Evolutionary conservation across 30 jellyfish, hydroid and myxozoan species (phyloP).

Genomic region (Clytia hemisphaerica): DNA sequence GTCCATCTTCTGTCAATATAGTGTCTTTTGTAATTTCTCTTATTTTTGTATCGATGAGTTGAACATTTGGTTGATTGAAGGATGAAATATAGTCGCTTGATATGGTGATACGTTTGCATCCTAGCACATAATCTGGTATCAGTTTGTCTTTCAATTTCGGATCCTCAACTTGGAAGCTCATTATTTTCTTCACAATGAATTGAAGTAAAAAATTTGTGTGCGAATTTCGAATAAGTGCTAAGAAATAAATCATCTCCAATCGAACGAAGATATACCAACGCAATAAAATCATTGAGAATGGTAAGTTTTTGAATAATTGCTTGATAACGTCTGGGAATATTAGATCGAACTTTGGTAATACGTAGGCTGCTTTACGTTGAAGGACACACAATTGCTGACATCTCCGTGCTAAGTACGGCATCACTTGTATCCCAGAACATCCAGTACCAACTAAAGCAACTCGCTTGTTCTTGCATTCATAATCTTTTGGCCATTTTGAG

Average conservation of each 20-base stretch:
- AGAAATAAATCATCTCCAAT: neutral
- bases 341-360: neutral
- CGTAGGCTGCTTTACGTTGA: neutral
- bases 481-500: neutral
- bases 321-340: neutral
- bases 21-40: neutral
- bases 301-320: too few species aligned
- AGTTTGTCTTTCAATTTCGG: neutral
- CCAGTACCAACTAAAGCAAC: constrained; percentile 2
- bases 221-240: neutral
- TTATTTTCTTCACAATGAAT: neutral
- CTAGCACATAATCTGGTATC: neutral
- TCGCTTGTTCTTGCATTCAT: neutral
- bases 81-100: neutral
- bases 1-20: neutral
- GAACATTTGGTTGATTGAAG: neutral
- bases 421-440: neutral
- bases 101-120: neutral
- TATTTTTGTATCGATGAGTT: neutral
- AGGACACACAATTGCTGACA: neutral
- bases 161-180: neutral
- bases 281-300: too few species aligned
- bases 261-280: too few species aligned
- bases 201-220: neutral
- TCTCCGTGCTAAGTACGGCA: neutral